These are phyloP conservation scores for Alcis repandata DNA, from an alignment of 2,888 invertebrate species.

Conservation along the genomic window DNA sequence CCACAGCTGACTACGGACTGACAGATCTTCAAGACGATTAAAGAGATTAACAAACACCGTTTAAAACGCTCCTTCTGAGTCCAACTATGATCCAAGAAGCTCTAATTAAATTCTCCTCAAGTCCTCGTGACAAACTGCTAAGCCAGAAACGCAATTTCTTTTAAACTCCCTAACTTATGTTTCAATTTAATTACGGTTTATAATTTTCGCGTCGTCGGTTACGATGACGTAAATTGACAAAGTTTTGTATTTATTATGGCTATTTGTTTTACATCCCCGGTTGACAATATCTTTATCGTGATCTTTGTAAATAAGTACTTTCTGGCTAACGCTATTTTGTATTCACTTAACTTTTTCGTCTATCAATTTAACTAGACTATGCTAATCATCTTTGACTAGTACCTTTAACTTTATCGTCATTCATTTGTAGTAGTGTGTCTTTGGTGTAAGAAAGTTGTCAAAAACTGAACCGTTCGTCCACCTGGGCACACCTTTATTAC, in stretches of 20 bases:
- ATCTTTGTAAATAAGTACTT: conserved; percentile 16
- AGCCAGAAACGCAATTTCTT: conserved; percentile 74
- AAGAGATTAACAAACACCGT: conserved; percentile 22
- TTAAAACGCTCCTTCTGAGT: conserved; percentile 10
- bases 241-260: conserved; percentile 80
- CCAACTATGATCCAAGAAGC: conserved; percentile 19
- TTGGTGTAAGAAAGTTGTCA: too few relatives aligned
- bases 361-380: not conserved
- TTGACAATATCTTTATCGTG: conserved; percentile 59
- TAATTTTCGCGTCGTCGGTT: conserved; percentile 70
- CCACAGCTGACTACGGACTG: not conserved
- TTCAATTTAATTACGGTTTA: conserved; percentile 82
- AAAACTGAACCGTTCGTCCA: too few relatives aligned
- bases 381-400: not conserved
- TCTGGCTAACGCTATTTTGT: not conserved
- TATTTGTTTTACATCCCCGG: conserved; percentile 66
- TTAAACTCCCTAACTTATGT: conserved; percentile 78
- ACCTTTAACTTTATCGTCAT: not conserved
- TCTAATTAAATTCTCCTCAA: conserved; percentile 75
- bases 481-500: too few relatives aligned
- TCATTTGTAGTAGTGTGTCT: not conserved
- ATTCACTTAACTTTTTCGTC: not conserved
- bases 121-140: conserved; percentile 63
- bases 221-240: conserved; percentile 73
- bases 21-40: not conserved